phyloP scores from a whole-genome alignment of 2,888 invertebrate species.

The Netelia inedita region DNA sequence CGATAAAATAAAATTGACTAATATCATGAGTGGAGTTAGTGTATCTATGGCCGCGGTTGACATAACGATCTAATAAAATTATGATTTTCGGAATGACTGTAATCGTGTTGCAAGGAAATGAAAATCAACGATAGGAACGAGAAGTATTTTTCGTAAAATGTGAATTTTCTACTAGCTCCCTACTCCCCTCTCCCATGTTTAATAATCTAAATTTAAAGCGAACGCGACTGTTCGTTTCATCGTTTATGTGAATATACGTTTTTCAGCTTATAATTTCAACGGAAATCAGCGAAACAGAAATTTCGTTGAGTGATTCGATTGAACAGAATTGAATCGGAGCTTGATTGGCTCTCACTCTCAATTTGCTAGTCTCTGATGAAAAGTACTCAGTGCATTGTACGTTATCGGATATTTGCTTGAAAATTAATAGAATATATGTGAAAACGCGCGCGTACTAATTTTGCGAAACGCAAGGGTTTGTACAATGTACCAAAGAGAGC shows the following conservation, averaged over 20 bases:
- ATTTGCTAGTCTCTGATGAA: neutral
- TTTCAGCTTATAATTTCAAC: slow-evolving; percentile 15
- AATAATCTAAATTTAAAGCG: too few species aligned
- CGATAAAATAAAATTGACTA: too few species aligned
- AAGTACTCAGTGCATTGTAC: neutral
- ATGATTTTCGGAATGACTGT: too few species aligned
- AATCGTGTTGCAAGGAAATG: too few species aligned
- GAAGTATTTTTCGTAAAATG: too few species aligned
- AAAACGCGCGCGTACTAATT: neutral
- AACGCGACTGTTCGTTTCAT: slow-evolving; percentile 21
- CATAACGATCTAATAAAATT: too few species aligned
- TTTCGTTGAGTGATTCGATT: neutral
- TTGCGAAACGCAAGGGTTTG: neutral
- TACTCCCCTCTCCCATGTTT: too few species aligned
- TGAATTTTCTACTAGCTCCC: too few species aligned
- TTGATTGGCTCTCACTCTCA: slow-evolving; percentile 2
- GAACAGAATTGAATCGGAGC: neutral
- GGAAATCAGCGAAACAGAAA: slow-evolving; percentile 19
- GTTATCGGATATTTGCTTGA: neutral
- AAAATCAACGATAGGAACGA: too few species aligned
- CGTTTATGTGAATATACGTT: neutral
- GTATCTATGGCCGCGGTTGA: too few species aligned
- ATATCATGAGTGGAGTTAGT: too few species aligned
- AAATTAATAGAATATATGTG: neutral
- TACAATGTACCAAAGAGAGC: neutral